Base-by-base conservation (phyloP, 2,888 invertebrate genomes). In the Eristalis arbustorum region DNA sequence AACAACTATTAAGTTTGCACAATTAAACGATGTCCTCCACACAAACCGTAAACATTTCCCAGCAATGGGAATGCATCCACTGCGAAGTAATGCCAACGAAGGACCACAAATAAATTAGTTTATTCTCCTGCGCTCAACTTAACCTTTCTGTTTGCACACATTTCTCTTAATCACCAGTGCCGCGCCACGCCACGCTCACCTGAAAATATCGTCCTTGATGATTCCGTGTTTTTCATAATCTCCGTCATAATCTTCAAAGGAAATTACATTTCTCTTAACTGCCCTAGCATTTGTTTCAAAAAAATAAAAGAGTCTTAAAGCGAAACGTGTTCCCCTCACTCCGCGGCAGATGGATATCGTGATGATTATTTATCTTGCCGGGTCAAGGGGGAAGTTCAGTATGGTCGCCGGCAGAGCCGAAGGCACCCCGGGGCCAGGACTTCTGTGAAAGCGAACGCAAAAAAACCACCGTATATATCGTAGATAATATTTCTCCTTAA, bases 221-320 rank as follows among this genome's bases (percentile, higher is more conserved):
- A 71, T 71, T 23, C 18, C 40, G 40, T 61, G 34, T 59, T 42
- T 40, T 56, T 56, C 34, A 18, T 63, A 68, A 72, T 83, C 63
- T 59, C 42, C 56, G 22, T 42, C 63, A 73, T 73, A 72, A 83
- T 83, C 77, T 77, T 77, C 42, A 77, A 68, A 72, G 83, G 83
- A 83, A 83, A 83, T 83, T 83, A 73, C 77, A 77, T 73, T 83
- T 63, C 73, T 77, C 77, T 83, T 68, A 77, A 77, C 72, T 77
- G 77, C 59, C 77, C 68, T 23, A 62, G 68, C 82, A 76, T 82
- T 77, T 72, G 72, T 73, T 82, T 23, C 25, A 25, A 62, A 72
- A 80, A 78, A 57, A 59, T 23, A 57, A 68, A 34, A 31, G 31
- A 63, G 31, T 78, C 71, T 63, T 73, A 62, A 61, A 79, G 67